Base-by-base conservation (phyloP, 1,140 invertebrate species). In the Lysiphlebus fabarum region DNA sequence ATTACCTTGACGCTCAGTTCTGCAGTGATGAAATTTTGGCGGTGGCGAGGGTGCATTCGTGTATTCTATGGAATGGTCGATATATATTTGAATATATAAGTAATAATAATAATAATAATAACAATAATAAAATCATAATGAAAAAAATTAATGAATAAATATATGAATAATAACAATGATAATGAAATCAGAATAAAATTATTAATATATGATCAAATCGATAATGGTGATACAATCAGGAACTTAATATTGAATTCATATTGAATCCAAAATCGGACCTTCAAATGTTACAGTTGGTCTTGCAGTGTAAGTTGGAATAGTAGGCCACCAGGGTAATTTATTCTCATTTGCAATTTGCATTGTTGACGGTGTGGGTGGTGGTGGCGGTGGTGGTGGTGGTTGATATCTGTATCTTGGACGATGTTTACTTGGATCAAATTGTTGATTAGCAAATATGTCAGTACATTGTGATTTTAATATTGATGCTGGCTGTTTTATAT, bases 331-430 rank as follows among this genome's bases (percentile, higher is more conserved):
- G 64, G 70, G 73, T 26, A 26, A 26, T 62, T 73, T 67, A 71
- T 77, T 59, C 77, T 83, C 65, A 65, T 66, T 66, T 26, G 17
- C 4, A 26, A 26, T 26, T 60, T 64, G 63, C 33, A 69, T 62
- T 56, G 56, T 70, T 10, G 50, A 62, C 37, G 64, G 63, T 57
- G 60, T 45, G 58, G 74, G 66, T 38, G 72, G 65, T 45, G 71
- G 72, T 4, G 77, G 68, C 34, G 67, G 66, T 11, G 74, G 74
- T 33, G 80, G 74, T 55, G 72, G 66, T 8, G 90, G 90, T 65
- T 90, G 87, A 69, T 92, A 92, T 34, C 90, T 85, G 65, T 84
- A 88, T 61, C 84, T 85, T 10, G 90, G 90, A 33, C 84, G 82
- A 73, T 92, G 89, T 48, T 86, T 85, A 45, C 82, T 82, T 1